These are phyloP conservation scores for Bos javanicus DNA, from an alignment of 2,113 vertebrate genomes.

Conservation along the genomic window DNA sequence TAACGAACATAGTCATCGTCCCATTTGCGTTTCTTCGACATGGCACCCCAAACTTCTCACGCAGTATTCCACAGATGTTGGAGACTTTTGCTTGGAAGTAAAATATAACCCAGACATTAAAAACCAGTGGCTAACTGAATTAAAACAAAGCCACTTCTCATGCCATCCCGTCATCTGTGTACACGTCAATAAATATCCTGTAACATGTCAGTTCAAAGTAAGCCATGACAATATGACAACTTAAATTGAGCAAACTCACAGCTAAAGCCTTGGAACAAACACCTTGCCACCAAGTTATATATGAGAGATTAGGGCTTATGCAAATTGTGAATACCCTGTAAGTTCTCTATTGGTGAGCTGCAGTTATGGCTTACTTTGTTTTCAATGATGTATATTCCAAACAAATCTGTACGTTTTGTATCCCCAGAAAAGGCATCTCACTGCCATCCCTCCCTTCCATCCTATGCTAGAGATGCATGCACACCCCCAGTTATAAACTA, in stretches of 20 bases:
- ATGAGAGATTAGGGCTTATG: not conserved
- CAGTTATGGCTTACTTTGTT: not conserved
- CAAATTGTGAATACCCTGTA: not conserved
- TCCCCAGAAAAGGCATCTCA: not conserved
- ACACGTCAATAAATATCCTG: not conserved
- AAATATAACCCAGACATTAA: slow-evolving; percentile 59
- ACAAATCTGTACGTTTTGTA: not conserved
- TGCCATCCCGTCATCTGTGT: not conserved
- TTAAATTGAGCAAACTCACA: not conserved
- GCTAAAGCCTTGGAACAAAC: not conserved
- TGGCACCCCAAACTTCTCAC: slow-evolving; percentile 7
- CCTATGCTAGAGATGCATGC: not conserved
- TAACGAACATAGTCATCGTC: slow-evolving; percentile 56
- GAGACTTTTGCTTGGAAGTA: slow-evolving; percentile 50
- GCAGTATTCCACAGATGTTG: slow-evolving; percentile 25
- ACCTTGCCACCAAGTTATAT: not conserved
- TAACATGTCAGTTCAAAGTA: not conserved
- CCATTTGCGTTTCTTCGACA: slow-evolving; percentile 66
- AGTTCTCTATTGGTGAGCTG: not conserved
- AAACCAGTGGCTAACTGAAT: not conserved
- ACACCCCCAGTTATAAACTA: not conserved
- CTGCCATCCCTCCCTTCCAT: not conserved
- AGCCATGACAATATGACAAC: not conserved
- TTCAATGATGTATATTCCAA: slow-evolving; percentile 10
- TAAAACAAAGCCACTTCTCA: slow-evolving; percentile 22